Conservation (phyloP, 1,140 invertebrate species). For the Cyphomyrmex costatus region DNA sequence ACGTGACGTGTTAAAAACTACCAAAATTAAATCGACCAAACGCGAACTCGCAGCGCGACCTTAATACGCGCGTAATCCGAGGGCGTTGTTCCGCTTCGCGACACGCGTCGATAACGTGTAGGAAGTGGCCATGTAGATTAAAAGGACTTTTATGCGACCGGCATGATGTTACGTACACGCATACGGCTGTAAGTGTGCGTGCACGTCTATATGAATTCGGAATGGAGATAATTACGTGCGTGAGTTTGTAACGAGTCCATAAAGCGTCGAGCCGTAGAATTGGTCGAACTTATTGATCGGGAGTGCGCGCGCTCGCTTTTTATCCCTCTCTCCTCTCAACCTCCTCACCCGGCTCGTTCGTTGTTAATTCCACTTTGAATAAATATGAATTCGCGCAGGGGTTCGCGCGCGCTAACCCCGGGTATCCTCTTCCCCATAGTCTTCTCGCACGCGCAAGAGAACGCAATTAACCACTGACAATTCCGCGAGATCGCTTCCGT, state of each 20-base stretch:
- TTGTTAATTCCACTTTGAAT: conserved; percentile 67
- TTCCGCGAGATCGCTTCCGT: conserved; percentile 49
- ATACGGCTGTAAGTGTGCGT: background rate
- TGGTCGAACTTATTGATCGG: conserved; percentile 79
- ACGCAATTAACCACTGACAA: conserved; percentile 58
- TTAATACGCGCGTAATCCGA: conserved; percentile 50
- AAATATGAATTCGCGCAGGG: conserved; percentile 62
- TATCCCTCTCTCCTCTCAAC: conserved; percentile 47
- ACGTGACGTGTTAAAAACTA: conserved; percentile 53
- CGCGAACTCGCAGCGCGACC: background rate
- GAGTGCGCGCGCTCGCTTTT: conserved; percentile 65
- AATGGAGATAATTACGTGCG: conserved; percentile 75
- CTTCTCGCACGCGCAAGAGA: conserved; percentile 23
- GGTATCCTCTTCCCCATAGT: conserved; percentile 27
- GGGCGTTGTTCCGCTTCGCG: conserved; percentile 41
- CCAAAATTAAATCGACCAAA: conserved; percentile 48
- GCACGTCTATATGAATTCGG: conserved; percentile 65
- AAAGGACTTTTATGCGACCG: conserved; percentile 54
- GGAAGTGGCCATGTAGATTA: conserved; percentile 65
- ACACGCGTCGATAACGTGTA: conserved; percentile 49
- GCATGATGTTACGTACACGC: background rate
- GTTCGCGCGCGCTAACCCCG: conserved; percentile 26
- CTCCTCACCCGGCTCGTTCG: conserved; percentile 43
- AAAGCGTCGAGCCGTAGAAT: conserved; percentile 74
- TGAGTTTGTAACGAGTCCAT: conserved; percentile 79